Evolutionary conservation across 2,113 vertebrate species (phyloP).

Genomic region (Columba livia): DNA sequence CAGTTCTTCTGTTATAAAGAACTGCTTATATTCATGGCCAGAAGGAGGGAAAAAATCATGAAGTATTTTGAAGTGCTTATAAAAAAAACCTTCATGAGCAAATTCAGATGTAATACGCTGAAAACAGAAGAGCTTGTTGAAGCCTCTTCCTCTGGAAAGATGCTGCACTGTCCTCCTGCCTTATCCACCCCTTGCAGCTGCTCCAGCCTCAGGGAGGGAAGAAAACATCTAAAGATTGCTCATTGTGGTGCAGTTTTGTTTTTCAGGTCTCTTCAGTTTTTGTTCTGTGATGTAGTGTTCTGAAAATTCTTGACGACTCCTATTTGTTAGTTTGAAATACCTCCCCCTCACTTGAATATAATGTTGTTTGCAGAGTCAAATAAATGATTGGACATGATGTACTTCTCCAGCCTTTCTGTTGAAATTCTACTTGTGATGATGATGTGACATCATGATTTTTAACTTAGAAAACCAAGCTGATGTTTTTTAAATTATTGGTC

Average conservation of each 20-base stretch:
- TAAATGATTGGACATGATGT: background rate
- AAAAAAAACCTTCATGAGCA: background rate
- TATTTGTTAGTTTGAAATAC: background rate
- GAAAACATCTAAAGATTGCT: background rate
- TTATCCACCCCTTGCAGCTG: constrained; percentile 5
- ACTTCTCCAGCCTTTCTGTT: background rate
- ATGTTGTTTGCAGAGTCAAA: background rate
- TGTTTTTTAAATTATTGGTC: background rate
- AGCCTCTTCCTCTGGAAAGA: background rate
- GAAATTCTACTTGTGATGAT: background rate
- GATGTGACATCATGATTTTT: background rate
- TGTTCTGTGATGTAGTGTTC: background rate
- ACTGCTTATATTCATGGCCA: background rate
- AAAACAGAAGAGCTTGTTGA: background rate
- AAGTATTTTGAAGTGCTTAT: background rate
- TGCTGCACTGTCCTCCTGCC: background rate
- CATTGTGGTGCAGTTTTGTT: background rate
- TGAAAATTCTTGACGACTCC: background rate
- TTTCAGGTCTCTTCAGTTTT: background rate
- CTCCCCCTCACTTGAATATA: background rate
- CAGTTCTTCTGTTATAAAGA: background rate
- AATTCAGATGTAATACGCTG: background rate
- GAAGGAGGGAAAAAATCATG: background rate
- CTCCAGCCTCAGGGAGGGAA: background rate
- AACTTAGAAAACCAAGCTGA: background rate